A percentile compares a stretch with the other conserved stretches of the same genome.
Evolutionary conservation across 2,797 vertebrate species (phyloP).

Genomic region (Neoniphon sammara): DNA sequence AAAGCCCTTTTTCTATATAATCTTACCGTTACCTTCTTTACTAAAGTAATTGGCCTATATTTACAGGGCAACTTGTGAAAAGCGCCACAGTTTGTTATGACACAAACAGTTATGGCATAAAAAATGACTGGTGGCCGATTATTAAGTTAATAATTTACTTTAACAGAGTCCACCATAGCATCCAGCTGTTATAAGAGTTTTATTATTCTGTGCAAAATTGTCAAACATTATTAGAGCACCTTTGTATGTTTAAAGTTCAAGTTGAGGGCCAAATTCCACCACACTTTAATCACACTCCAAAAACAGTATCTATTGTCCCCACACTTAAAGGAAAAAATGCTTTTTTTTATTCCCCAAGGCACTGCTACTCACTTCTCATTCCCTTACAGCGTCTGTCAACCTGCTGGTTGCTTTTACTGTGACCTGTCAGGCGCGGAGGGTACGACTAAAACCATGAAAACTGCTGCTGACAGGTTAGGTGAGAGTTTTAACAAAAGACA

Average conservation of each 20-base stretch:
- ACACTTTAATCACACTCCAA: background rate
- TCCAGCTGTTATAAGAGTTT: background rate
- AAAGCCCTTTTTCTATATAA: no score
- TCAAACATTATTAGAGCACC: background rate
- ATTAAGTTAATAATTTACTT: background rate
- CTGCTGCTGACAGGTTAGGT: slow-evolving; percentile 26
- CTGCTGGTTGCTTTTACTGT: slow-evolving; percentile 42
- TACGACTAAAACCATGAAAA: slow-evolving; percentile 28
- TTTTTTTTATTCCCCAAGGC: slow-evolving; percentile 16
- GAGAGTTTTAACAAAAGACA: slow-evolving; percentile 33
- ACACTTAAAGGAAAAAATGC: background rate
- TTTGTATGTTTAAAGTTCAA: slow-evolving; percentile 4
- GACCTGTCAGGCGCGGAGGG: slow-evolving; percentile 2
- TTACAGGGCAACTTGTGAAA: background rate
- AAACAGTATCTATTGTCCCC: background rate
- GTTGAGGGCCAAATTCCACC: background rate
- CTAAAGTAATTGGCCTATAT: background rate
- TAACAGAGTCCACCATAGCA: background rate
- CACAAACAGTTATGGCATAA: background rate
- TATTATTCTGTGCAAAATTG: no score
- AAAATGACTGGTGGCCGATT: background rate
- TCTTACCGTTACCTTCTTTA: background rate
- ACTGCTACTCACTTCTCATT: slow-evolving; percentile 30
- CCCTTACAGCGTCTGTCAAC: slow-evolving; percentile 16
- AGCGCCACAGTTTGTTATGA: background rate